Evolutionary conservation across 2,113 vertebrate genomes (phyloP), one percentile per base, ranked within the genome.

Genomic region (Poecilia latipinna): DNA sequence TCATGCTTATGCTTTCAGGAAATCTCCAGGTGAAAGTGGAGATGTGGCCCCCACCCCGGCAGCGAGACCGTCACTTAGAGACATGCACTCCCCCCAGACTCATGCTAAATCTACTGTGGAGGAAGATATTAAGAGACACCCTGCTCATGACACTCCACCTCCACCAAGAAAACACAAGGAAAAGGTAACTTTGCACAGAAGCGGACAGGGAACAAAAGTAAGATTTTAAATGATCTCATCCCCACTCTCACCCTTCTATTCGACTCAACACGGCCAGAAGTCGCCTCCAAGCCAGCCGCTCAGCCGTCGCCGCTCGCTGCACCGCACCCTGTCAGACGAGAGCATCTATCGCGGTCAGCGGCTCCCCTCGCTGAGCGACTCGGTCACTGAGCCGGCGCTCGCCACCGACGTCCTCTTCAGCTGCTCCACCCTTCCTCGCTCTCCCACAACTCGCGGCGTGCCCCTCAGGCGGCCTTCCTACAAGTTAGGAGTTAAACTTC

Each of bases 331-430:
- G 84, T 99, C 98, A 0, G 98, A 99, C 22, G 98, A 99, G 93
- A 99, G 98, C 71, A 98, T 99, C 90, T 99, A 99, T 89, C 96
- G 98, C 0, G 94, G 97, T 68, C 97, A 98, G 77, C 93, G 98
- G 72, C 96, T 98, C 6, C 97, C 97, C 35, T 88, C 96, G 10
- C 95, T 97, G 84, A 89, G 78, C 70, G 93, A 93, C 70, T 94
- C 88, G 0, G 64, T 90, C 29, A 39, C 96, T 80, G 97, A 98
- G 84, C 96, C 97, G 70, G 90, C 95, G 28, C 95, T 98, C 70
- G 94, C 95, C 79, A 93, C 95, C 0, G 97, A 99, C 0, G 96
- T 98, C 65, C 96, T 99, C 0, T 99, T 99, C 93, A 98, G 96
- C 91, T 99, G 97, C 96, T 98, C 98, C 1, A 95, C 95, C 12